Evolutionary conservation across 2,888 invertebrate genomes (phyloP), one percentile per base, ranked within the genome.

Genomic region (Leucophenga maculata): DNA sequence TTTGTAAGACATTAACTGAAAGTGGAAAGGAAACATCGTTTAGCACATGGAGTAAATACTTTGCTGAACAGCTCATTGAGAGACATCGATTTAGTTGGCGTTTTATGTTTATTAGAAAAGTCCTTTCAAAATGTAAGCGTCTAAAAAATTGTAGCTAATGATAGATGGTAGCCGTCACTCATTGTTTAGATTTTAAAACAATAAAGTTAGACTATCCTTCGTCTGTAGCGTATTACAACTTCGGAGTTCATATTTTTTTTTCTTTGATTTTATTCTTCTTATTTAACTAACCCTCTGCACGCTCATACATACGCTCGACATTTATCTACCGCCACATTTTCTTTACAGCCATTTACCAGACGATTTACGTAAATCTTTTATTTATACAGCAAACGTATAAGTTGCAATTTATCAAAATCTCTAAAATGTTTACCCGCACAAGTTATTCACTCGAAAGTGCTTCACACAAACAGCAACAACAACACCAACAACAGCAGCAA

Each of bases 391-490:
- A 79, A 79, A 83, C 84, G 83, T 82, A 83, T 82, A 83, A 83
- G 84, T 82, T 83, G 83, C 84, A 84, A 83, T 82, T 82, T 82
- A 82, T 82, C 84, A 82, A 82, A 84, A 81, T 81, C 80, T 69
- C 64, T 83, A 84, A 84, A 84, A 83, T 82, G 84, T 82, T 82
- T 84, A 83, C 83, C 83, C 80, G 78, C 82, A 83, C 83, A 82
- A 83, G 84, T 84, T 83, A 84, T 84, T 82, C 84, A 79, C 81
- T 83, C 82, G 84, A 84, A 84, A 83, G 83, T 84, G 80, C 80
- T 75, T 83, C 78, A 77, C 72, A 77, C 76, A 32, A 22, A 31
- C 31, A 39, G 26, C 77, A 69, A 69, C 55, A 68, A 66, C 60
- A 48, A 68, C 44, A 69, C 18, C 57, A 39, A 11, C 39, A 39